Conservation (phyloP, 1,140 invertebrate genomes). For the Magallana gigas region DNA sequence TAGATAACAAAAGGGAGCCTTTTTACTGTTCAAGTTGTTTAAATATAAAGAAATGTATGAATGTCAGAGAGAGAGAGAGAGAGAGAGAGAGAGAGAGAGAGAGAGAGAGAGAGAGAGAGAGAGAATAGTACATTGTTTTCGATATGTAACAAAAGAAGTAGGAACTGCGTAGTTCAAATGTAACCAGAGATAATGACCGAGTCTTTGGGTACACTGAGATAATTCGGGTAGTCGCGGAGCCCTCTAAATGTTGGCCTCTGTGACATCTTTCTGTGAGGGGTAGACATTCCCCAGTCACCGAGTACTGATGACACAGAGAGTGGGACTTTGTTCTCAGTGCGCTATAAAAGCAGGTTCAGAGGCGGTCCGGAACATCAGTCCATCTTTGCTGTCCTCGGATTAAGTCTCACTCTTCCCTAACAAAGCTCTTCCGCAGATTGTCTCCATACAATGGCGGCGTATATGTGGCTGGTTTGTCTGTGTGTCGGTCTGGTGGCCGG, state of each 20-base stretch:
- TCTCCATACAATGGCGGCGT: slow-evolving; percentile 3
- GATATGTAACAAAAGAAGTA: no score
- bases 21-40: no score
- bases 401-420: not conserved
- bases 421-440: slow-evolving; percentile 4
- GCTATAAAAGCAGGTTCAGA: not conserved
- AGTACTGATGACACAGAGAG: not conserved
- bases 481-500: not conserved
- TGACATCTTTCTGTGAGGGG: not conserved
- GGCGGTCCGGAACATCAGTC: not conserved
- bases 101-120: slow-evolving; percentile 42
- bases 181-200: not conserved
- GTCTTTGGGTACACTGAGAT: not conserved
- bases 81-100: slow-evolving; percentile 40
- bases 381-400: not conserved
- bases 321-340: slow-evolving; percentile 1
- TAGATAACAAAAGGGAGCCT: no score
- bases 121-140: not conserved
- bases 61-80: slow-evolving; percentile 21
- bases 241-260: not conserved
- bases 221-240: not conserved
- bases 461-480: slow-evolving; percentile 1
- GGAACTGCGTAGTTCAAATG: no score
- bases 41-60: no score
- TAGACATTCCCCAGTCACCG: slow-evolving; percentile 6